Evolutionary conservation across 2,888 invertebrate genomes (phyloP), one percentile per base, ranked within the genome.

Genomic region (Salpingus planirostris): DNA sequence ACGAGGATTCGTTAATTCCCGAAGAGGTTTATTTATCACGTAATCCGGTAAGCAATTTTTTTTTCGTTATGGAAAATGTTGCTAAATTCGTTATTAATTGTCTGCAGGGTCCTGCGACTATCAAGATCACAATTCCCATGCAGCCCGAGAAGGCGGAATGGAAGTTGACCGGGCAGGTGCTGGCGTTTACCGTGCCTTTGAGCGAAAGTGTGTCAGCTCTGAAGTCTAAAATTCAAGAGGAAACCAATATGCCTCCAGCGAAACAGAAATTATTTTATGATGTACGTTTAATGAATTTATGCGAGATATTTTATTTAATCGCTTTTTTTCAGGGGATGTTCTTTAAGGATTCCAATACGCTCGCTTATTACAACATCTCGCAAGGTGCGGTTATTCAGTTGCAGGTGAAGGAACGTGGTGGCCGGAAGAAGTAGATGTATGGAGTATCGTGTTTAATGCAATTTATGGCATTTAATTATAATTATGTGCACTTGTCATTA

Each of bases 241-340:
- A 80, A 46, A 86, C 88, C 34, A 87, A 86, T 44, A 89, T 98
- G 84, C 92, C 95, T 24, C 88, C 86, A 11, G 92, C 93, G 31
- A 98, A 98, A 63, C 97, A 98, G 68, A 96, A 98, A 64, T 72
- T 98, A 44, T 87, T 90, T 48, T 87, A 85, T 55, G 96, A 96
- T 69, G 93, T 85, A 63, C 61, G 62, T 18, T 6, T 18, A 18
- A 8, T 18, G 18, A n/a, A n/a, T n/a, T n/a, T n/a, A n/a, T n/a
- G n/a, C n/a, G n/a, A 6, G 18, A 18, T 7, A 18, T 18, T 18
- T 18, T 18, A 8, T 18, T 18, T 18, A 18, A 18, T 29, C 8
- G 15, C 26, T 57, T 49, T 47, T 49, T 68, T 73, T 11, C 66
- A 95, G 88, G 95, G 96, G 18, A 78, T 97, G 67, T 98, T 97